Evolutionary conservation across 2,888 invertebrate species (phyloP).

Genomic region (Noctua comes): DNA sequence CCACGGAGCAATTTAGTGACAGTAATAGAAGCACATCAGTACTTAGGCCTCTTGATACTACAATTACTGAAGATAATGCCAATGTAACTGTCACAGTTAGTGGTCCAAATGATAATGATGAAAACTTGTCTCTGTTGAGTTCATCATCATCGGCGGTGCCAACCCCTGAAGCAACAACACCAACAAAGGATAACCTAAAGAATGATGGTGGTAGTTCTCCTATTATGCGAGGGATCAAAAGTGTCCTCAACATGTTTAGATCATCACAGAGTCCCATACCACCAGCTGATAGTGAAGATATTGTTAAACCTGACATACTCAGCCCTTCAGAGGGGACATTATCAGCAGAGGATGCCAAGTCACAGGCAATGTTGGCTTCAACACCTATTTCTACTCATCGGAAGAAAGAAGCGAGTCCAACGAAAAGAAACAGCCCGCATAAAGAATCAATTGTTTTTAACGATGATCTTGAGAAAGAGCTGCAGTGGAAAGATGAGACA

Average conservation of each 20-base stretch:
- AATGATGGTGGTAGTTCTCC: slow-evolving; percentile 81
- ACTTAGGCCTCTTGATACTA: slow-evolving; percentile 73
- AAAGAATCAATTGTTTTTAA: slow-evolving; percentile 85
- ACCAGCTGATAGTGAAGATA: slow-evolving; percentile 68
- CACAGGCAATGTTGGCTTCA: slow-evolving; percentile 72
- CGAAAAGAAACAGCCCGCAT: slow-evolving; percentile 80
- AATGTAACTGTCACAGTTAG: slow-evolving; percentile 77
- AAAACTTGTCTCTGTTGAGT: slow-evolving; percentile 80
- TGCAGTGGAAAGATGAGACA: slow-evolving; percentile 86
- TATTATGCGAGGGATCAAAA: slow-evolving; percentile 85
- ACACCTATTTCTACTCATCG: slow-evolving; percentile 79
- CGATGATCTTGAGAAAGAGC: slow-evolving; percentile 84
- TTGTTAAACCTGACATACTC: slow-evolving; percentile 49
- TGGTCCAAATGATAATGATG: slow-evolving; percentile 76
- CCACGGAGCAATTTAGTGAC: slow-evolving; percentile 74
- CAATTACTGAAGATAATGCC: slow-evolving; percentile 62
- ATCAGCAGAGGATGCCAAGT: slow-evolving; percentile 49
- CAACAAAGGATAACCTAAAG: slow-evolving; percentile 81
- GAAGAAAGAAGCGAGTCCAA: slow-evolving; percentile 72
- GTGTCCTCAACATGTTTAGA: slow-evolving; percentile 86
- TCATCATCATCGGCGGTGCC: slow-evolving; percentile 79
- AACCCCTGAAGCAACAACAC: slow-evolving; percentile 86
- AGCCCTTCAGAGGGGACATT: slow-evolving; percentile 52
- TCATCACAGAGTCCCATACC: slow-evolving; percentile 86
- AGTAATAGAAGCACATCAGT: slow-evolving; percentile 72